These are phyloP conservation scores for Perca fluviatilis DNA, from an alignment of 2,113 vertebrate species.

Conservation along the genomic window DNA sequence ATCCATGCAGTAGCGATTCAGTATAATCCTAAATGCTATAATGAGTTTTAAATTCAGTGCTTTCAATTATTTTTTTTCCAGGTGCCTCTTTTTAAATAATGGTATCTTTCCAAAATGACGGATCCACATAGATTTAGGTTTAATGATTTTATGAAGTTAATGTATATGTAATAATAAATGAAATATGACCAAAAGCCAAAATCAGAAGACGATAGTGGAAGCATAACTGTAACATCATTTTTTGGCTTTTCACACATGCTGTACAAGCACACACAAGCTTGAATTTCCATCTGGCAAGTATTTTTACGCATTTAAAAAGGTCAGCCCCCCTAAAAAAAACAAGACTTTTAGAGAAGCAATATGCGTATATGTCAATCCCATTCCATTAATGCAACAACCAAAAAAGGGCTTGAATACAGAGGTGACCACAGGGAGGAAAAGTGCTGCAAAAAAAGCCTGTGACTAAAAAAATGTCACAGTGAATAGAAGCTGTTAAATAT, in stretches of 20 bases:
- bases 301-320: slow-evolving; percentile 56
- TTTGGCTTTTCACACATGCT: slow-evolving; percentile 18
- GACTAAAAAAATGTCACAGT: slow-evolving; percentile 66
- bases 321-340: slow-evolving; percentile 11
- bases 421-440: slow-evolving; percentile 55
- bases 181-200: background rate
- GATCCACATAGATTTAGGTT: background rate
- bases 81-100: slow-evolving; percentile 12
- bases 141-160: background rate
- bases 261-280: background rate
- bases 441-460: background rate
- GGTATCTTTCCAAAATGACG: background rate
- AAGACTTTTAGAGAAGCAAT: slow-evolving; percentile 36
- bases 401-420: slow-evolving; percentile 44
- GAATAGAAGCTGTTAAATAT: slow-evolving; percentile 66
- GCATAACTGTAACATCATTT: slow-evolving; percentile 6
- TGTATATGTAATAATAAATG: background rate
- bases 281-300: slow-evolving; percentile 34
- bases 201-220: background rate
- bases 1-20: background rate
- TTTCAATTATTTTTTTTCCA: background rate
- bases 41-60: background rate
- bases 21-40: background rate
- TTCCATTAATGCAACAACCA: slow-evolving; percentile 41
- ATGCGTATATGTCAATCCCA: slow-evolving; percentile 4